Conservation (phyloP, 2,888 invertebrate species). For the Osmoderma eremita region DNA sequence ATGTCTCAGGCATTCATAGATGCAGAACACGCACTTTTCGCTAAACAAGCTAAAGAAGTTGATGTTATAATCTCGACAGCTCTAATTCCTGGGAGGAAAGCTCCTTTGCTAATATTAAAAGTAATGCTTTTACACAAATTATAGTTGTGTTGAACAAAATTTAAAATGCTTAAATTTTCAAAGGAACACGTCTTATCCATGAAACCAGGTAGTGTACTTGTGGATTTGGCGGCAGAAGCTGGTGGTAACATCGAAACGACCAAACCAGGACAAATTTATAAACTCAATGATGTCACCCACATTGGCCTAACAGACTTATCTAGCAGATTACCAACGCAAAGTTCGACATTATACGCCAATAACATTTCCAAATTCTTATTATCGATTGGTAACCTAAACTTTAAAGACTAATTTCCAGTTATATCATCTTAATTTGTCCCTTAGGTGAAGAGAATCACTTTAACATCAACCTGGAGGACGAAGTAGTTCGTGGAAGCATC, state of each 20-base stretch:
- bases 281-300: slow-evolving; percentile 83
- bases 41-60: slow-evolving; percentile 85
- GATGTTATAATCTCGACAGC: slow-evolving; percentile 92
- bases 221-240: slow-evolving; percentile 88
- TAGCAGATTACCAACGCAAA: slow-evolving; percentile 85
- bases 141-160: background rate
- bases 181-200: slow-evolving; percentile 81
- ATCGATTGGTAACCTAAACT: slow-evolving; percentile 72
- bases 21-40: slow-evolving; percentile 86
- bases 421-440: slow-evolving; percentile 21
- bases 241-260: slow-evolving; percentile 90
- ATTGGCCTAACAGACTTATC: slow-evolving; percentile 87
- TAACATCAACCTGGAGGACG: slow-evolving; percentile 83
- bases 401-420: background rate
- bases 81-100: slow-evolving; percentile 86
- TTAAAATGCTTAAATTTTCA: slow-evolving; percentile 42
- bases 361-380: slow-evolving; percentile 88
- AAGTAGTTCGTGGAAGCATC: slow-evolving; percentile 86
- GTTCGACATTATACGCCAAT: slow-evolving; percentile 89
- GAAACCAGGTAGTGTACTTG: slow-evolving; percentile 90
- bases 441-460: slow-evolving; percentile 81
- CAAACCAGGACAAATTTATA: slow-evolving; percentile 77
- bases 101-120: slow-evolving; percentile 82
- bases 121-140: slow-evolving; percentile 65
- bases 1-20: slow-evolving; percentile 88